Evolutionary conservation across 2,797 vertebrate species (phyloP), one percentile per base, ranked within the genome.

Genomic region (Selene dorsalis): DNA sequence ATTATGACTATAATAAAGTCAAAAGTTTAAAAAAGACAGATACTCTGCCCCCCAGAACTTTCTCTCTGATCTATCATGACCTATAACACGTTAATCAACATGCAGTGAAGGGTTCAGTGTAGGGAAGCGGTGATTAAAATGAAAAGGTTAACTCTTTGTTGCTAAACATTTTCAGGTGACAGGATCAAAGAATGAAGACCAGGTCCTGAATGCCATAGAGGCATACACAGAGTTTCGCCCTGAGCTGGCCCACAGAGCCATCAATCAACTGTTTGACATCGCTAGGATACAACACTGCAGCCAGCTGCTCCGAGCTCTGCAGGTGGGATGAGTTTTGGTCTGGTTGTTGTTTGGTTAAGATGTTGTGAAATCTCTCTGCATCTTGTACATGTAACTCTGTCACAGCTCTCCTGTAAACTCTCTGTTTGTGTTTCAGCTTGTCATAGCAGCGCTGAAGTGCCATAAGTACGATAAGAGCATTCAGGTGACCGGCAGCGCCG

Each of bases 401-500:
- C 39, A 68, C 35, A 10, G n/a, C 4, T 35, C n/a, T 68, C 7
- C 14, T 6, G 3, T 62, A 5, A 22, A 12, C 9, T 2, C 4
- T 73, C 4, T 70, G 20, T 73, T n/a, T 38, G 43, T 24, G 35
- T 75, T 55, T 22, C 90, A 99, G 98, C 94, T 99, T 74, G 98
- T 99, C 77, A 99, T 99, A 70, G 94, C 96, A 0, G 98, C 98
- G 11, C 92, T 99, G 72, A 98, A 96, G 91, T 97, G 96, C 92
- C 97, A 99, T 90, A 98, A 98, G 79, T 97, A 97, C 1, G 97
- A 99, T 77, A 99, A 99, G 88, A 99, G 97, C 86, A 96, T 99
- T 77, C 98, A 99, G 89, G 98, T 99, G 92, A 99, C 98, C 0
- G 98, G 98, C 85, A 99, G 98, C 0, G 98, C 98, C 0, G 97